Base-by-base conservation (phyloP, 2,797 vertebrate genomes). In the Smutsia temminckii region DNA sequence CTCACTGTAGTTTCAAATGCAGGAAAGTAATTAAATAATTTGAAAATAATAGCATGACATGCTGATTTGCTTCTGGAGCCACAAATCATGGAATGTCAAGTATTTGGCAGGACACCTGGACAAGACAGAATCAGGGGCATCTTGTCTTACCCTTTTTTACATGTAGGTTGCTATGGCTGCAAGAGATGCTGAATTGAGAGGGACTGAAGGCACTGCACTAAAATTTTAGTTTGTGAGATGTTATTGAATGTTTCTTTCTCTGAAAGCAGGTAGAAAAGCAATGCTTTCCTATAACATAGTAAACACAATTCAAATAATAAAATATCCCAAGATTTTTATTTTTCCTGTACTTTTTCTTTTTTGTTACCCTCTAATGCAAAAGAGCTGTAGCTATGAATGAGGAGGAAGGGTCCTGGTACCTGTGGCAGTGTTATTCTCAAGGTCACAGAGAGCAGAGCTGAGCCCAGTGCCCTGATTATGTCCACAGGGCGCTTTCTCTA, bases 111-210 rank as follows among this genome's bases (percentile, higher is more conserved):
- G 51, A 37, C 8, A 13, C 6, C 89, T 53, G n/a, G 49, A 34
- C 14, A 77, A 95, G 32, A 46, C 7, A 85, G 53, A 85, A 57
- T 61, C 21, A 59, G 25, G 17, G 14, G 5, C 21, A 91, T 66
- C 34, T 75, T 89, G 2, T 68, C 32, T 49, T 89, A 0, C 10
- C 83, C 21, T n/a, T 95, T 89, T 89, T 64, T 49, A 78, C 6
- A 13, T 42, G 29, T 89, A 25, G 23, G 68, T 91, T 77, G 61
- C 68, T 91, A 75, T 94, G 64, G 69, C 92, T 95, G 89, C 59
- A 46, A 49, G 32, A 92, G 2, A 6, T 69, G n/a, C 55, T 85
- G 37, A 74, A 29, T 9, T 69, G 23, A 81, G 18, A 81, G 5
- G 2, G 3, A 61, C 18, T 91, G 17, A 89, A 94, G 23, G 85